These are phyloP conservation scores for Ophioninae sp. DNA, from an alignment of 2,888 invertebrate species.

Conservation along the genomic window DNA sequence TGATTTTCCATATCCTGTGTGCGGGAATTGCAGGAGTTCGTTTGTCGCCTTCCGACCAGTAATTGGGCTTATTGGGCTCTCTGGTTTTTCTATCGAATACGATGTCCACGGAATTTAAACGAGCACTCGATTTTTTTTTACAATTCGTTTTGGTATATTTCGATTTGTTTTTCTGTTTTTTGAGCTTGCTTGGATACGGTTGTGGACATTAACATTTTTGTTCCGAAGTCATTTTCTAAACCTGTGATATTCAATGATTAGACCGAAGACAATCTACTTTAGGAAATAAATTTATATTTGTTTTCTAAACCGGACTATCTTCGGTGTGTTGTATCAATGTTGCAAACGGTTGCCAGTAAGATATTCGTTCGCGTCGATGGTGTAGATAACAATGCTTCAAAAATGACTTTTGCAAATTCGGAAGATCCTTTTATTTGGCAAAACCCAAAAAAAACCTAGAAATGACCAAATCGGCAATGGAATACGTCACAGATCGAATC, in stretches of 20 bases:
- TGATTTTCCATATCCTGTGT: conserved; percentile 30
- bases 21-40: conserved; percentile 38
- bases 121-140: neutral
- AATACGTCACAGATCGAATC: neutral
- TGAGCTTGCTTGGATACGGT: neutral
- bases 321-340: no score
- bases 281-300: no score
- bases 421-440: neutral
- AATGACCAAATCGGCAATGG: neutral
- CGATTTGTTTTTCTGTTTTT: neutral
- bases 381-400: no score
- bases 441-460: neutral
- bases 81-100: conserved; percentile 56
- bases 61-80: conserved; percentile 68
- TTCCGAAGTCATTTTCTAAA: no score
- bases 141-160: neutral
- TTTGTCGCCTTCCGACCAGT: conserved; percentile 57
- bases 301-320: no score
- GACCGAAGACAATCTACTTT: no score
- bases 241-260: no score
- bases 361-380: no score
- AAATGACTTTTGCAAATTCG: neutral
- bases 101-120: conserved; percentile 60
- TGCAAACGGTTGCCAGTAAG: no score
- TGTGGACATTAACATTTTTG: no score